Evolutionary conservation across 2,888 invertebrate species (phyloP).

Genomic region (Phyto melanocephala): DNA sequence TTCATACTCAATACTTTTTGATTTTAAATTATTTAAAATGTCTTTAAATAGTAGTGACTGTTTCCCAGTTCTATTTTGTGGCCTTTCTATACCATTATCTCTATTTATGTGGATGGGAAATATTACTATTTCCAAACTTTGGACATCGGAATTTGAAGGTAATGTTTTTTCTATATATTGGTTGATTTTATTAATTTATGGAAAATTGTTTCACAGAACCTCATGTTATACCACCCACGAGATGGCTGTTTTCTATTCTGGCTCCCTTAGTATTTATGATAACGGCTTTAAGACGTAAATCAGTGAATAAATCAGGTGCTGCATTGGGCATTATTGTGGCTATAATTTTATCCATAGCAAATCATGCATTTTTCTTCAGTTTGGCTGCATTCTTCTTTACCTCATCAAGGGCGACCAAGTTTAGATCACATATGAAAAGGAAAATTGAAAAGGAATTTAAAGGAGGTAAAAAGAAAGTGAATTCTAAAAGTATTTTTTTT

Average conservation of each 20-base stretch:
- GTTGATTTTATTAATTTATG: constrained; percentile 17
- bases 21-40: constrained; percentile 10
- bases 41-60: constrained; percentile 65
- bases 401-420: constrained; percentile 90
- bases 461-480: constrained; percentile 86
- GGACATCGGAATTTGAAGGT: constrained; percentile 81
- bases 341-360: constrained; percentile 87
- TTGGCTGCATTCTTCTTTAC: constrained; percentile 88
- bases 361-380: constrained; percentile 86
- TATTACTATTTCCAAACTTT: constrained; percentile 83
- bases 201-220: constrained; percentile 68
- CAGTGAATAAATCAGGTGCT: constrained; percentile 86
- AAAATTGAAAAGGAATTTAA: constrained; percentile 88
- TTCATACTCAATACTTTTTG: neutral
- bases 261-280: constrained; percentile 83
- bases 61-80: constrained; percentile 83
- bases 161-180: neutral
- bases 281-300: constrained; percentile 85
- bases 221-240: constrained; percentile 74
- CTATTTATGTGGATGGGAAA: constrained; percentile 88
- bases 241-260: constrained; percentile 77
- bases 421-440: constrained; percentile 83
- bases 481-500: too few species aligned
- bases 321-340: constrained; percentile 85
- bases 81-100: constrained; percentile 86